Evolutionary conservation across 1,140 invertebrate species (phyloP), one percentile per base, ranked within the genome.

Genomic region (Campoletis sonorensis): DNA sequence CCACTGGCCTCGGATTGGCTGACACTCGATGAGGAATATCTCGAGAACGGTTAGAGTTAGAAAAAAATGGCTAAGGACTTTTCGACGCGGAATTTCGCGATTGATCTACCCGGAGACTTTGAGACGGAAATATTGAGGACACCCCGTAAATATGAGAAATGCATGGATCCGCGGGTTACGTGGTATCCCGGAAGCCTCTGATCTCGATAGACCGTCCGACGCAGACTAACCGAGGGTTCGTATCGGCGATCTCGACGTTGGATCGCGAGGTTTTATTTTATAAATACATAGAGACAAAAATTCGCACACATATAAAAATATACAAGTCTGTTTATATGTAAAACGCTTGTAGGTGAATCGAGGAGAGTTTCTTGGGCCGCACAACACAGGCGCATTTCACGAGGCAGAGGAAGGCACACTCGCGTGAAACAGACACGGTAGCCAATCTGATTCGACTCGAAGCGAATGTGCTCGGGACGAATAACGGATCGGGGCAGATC

Each of bases 181-280:
- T 10, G 49, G 49, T 54, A 54, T n/a, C 49, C 49, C 77, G 83
- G 71, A 45, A 78, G 49, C 82, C 67, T 83, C 81, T 84, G 84
- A 85, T 81, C 61, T 61, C 76, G 82, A 84, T 79, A 76, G 37
- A 49, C 30, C 30, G 21, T 40, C 68, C 33, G 75, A 80, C 40
- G 54, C 54, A 21, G 54, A 58, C 18, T n/a, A 58, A n/a, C 54
- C 8, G 21, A 58, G 18, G 54, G 54, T 18, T 23, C 18, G 10
- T 58, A 58, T 58, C 54, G 54, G 18, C 54, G 54, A 58, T 58
- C 54, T 58, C 18, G 40, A 10, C 40, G 40, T 45, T 58, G 54
- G 54, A 58, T 58, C 54, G 54, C 54, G 18, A 58, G 4, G 54
- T 58, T n/a, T n/a, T 23, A 58, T 21, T 2, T 21, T 21, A 21